Base-by-base conservation (phyloP, 2,113 vertebrate species). In the Brachyhypopomus occidentalis region DNA sequence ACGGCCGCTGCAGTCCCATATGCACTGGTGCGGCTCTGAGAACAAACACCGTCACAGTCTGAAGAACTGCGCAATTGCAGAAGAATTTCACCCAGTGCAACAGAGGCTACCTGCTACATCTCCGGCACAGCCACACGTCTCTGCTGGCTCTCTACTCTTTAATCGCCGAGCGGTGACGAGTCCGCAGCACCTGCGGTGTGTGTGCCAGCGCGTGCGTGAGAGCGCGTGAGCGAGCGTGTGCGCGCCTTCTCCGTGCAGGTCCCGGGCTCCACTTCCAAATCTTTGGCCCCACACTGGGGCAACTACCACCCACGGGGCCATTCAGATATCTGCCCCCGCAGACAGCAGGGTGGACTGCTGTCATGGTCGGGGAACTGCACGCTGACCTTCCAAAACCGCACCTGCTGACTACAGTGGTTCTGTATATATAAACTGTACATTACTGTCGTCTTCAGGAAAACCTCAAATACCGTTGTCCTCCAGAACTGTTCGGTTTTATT, bases 211-310 rank as follows among this genome's bases (percentile, higher is more conserved):
- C 1, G 41, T 41, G 41, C 9, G 5, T 1, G 5, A 8, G n/a
- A n/a, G n/a, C n/a, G n/a, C n/a, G n/a, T n/a, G n/a, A n/a, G n/a
- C n/a, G n/a, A n/a, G n/a, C n/a, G n/a, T n/a, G n/a, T n/a, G n/a
- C n/a, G n/a, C n/a, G n/a, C n/a, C n/a, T n/a, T n/a, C n/a, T n/a
- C n/a, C n/a, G n/a, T n/a, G n/a, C n/a, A n/a, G n/a, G n/a, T n/a
- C n/a, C 38, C 38, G 52, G 70, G 69, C 69, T 52, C 59, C 70
- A 73, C 70, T 63, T 80, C 78, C 62, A 52, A 58, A 63, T 72
- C 58, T 80, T 63, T 72, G 62, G 70, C 72, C 56, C 34, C 78
- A 80, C 14, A 2, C 25, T 73, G 78, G 70, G 67, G n/a, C 27
- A 17, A 25, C 22, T 58, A 60, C 20, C 20, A 59, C 36, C 55